A percentile compares a stretch with the other conserved stretches of the same genome.
These are phyloP conservation scores for Dorcus parallelipipedus DNA, from an alignment of 2,888 invertebrate genomes.

Conservation along the genomic window DNA sequence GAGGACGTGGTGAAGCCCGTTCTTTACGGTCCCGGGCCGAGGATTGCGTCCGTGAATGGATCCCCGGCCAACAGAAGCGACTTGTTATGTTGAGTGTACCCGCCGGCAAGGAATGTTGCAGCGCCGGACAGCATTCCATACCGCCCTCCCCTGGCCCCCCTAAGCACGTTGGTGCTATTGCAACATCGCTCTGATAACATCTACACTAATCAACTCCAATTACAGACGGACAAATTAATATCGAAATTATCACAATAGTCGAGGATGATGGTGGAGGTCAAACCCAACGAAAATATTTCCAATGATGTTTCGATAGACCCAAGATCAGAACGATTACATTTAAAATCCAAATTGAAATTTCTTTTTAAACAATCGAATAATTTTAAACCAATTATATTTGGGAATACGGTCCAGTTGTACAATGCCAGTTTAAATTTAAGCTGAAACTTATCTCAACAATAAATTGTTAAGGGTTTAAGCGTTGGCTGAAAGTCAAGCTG, in stretches of 20 bases:
- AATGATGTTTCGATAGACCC: not conserved
- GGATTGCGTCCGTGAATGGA: constrained; percentile 6
- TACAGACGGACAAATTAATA: constrained; percentile 34
- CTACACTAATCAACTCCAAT: constrained; percentile 39
- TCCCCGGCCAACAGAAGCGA: not conserved
- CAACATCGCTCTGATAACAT: constrained; percentile 27
- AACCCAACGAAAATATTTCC: too few relatives aligned
- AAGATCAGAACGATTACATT: not conserved
- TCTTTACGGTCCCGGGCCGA: not conserved
- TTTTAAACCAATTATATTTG: not conserved
- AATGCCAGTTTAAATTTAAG: too few relatives aligned
- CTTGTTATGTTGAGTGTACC: constrained; percentile 22
- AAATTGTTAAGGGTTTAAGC: too few relatives aligned
- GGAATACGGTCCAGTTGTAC: not conserved
- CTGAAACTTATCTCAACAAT: too few relatives aligned
- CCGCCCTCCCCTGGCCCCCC: constrained; percentile 4
- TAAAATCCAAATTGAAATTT: not conserved
- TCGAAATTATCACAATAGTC: constrained; percentile 15
- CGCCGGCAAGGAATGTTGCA: constrained; percentile 43
- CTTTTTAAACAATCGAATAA: not conserved
- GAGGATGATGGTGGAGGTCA: constrained; percentile 12
- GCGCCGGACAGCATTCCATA: constrained; percentile 32
- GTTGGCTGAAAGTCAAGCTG: too few relatives aligned
- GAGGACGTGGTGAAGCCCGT: not conserved
- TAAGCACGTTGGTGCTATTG: constrained; percentile 8